These are phyloP conservation scores for Neoitamus cyanurus DNA, from an alignment of 2,888 invertebrate genomes.

Conservation along the genomic window DNA sequence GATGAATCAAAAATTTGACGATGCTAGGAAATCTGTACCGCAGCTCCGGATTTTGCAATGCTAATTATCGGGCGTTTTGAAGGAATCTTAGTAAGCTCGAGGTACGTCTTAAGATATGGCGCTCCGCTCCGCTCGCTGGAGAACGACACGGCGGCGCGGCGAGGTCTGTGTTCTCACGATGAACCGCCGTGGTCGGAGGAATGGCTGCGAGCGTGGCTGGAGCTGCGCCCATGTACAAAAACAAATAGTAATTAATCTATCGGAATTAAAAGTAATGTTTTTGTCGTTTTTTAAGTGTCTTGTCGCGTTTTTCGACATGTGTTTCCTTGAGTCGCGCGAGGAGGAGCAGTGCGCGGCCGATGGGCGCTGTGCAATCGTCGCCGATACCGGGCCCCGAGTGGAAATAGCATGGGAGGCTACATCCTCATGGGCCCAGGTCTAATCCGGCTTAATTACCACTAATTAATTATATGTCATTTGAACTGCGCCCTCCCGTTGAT, in stretches of 20 bases:
- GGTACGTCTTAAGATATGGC: neutral
- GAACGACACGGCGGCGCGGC: neutral
- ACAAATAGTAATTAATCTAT: slow-evolving; percentile 48
- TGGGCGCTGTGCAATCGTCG: neutral
- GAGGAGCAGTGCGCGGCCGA: neutral
- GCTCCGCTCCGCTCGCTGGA: neutral
- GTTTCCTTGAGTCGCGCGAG: neutral
- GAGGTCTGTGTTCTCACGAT: slow-evolving; percentile 14
- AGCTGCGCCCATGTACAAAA: slow-evolving; percentile 33
- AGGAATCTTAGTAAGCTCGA: slow-evolving; percentile 11
- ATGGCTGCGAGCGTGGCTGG: neutral
- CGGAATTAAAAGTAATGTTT: slow-evolving; percentile 31
- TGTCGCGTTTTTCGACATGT: slow-evolving; percentile 41
- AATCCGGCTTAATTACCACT: slow-evolving; percentile 56
- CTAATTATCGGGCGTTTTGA: slow-evolving; percentile 22
- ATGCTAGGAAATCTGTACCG: slow-evolving; percentile 15
- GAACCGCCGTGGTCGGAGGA: neutral
- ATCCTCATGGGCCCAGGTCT: slow-evolving; percentile 50
- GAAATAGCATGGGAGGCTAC: slow-evolving; percentile 29
- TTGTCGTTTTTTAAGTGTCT: slow-evolving; percentile 26
- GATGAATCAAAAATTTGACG: neutral
- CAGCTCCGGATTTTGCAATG: slow-evolving; percentile 7
- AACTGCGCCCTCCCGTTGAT: slow-evolving; percentile 54
- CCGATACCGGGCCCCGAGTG: slow-evolving; percentile 9
- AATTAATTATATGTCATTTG: slow-evolving; percentile 57